Percentiles rank a stretch among this genome's conserved stretches.
phyloP scores from a whole-genome alignment of 2,113 vertebrate species.

The Cyanistes caeruleus region DNA sequence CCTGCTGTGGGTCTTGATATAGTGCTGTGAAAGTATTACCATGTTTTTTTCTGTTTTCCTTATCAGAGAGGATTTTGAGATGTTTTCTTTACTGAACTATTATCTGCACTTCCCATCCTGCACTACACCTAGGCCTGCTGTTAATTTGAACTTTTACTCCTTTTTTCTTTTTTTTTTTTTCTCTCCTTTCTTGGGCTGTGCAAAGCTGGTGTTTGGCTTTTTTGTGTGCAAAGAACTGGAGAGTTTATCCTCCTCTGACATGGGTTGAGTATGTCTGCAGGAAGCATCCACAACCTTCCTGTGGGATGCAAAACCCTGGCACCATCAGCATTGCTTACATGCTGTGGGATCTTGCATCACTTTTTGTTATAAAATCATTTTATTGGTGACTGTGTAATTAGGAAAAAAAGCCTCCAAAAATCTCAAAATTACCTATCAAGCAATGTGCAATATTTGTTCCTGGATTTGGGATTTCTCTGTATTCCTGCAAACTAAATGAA shows the following conservation, averaged over 20 bases:
- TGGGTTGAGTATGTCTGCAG: background rate
- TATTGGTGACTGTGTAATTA: background rate
- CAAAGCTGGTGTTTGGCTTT: background rate
- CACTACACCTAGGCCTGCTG: fast-evolving
- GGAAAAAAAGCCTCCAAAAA: background rate
- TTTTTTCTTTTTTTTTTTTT: too few relatives aligned
- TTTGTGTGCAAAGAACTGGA: background rate
- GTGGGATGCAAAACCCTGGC: background rate
- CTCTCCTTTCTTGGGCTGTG: background rate
- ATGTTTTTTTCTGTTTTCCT: background rate
- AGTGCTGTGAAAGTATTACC: background rate
- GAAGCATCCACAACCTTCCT: background rate
- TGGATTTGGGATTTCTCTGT: background rate
- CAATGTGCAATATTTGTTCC: background rate
- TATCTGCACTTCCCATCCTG: background rate
- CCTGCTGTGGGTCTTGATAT: background rate
- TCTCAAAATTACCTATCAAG: background rate
- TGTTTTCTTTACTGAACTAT: background rate
- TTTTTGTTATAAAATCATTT: background rate
- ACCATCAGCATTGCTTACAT: background rate
- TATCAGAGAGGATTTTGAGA: background rate
- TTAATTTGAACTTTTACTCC: background rate
- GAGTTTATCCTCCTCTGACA: background rate
- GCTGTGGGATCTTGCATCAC: background rate
- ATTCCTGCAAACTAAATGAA: background rate